Percentiles rank a stretch among this genome's conserved stretches.
Evolutionary conservation across 2,113 vertebrate genomes (phyloP).

Genomic region (Callocephalon fimbriatum): DNA sequence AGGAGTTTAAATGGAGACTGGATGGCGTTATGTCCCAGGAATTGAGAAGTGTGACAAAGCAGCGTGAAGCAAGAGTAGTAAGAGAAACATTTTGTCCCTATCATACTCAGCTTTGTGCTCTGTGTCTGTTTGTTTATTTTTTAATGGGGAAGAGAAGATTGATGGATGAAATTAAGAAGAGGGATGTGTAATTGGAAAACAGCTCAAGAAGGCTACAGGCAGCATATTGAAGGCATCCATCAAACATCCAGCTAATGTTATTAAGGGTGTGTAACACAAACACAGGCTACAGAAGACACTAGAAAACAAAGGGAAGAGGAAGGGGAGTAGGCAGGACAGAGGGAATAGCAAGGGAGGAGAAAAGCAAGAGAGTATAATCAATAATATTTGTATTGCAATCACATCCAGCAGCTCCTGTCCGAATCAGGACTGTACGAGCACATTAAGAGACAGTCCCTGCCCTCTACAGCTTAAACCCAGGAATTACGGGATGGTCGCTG

Average conservation of each 20-base stretch:
- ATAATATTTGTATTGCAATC: conserved; percentile 32
- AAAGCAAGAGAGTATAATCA: background rate
- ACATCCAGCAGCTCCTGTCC: conserved; percentile 9
- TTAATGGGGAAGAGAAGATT: conserved; percentile 64
- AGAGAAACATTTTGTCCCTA: background rate
- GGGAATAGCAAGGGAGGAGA: conserved; percentile 9
- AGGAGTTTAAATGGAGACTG: background rate
- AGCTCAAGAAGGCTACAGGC: conserved; percentile 60
- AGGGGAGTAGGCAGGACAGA: background rate
- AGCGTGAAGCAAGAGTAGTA: background rate
- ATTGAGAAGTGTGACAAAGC: background rate
- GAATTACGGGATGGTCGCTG: background rate
- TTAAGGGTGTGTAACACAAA: conserved; percentile 53
- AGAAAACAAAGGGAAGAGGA: background rate
- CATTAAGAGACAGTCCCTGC: conserved; percentile 48
- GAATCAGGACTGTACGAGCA: background rate
- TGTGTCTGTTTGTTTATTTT: conserved; percentile 48
- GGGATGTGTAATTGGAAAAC: conserved; percentile 71
- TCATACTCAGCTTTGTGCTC: background rate
- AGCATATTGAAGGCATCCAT: conserved; percentile 77
- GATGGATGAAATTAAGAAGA: conserved; percentile 73
- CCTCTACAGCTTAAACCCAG: conserved; percentile 50
- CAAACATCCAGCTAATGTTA: conserved; percentile 56
- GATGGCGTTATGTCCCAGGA: background rate
- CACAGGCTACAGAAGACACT: conserved; percentile 8